Base-by-base conservation (phyloP, 2,797 vertebrate genomes). In the Serranus cabrilla region DNA sequence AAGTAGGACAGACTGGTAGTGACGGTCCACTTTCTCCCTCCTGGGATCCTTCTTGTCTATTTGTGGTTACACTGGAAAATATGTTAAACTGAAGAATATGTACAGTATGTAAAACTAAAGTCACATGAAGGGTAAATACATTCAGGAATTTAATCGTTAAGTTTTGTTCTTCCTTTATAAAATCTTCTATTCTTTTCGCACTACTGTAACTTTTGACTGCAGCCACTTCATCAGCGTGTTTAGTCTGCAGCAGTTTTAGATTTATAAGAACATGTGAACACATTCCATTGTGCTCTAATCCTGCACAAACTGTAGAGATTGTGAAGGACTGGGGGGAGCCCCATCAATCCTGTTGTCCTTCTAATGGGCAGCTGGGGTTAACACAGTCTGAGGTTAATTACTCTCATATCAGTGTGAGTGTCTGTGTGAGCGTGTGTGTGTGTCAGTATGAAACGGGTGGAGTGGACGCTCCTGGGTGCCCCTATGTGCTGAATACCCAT, bases 321-420 rank as follows among this genome's bases (percentile, higher is more conserved):
- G 85, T 77, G 65, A 90, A 94, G 89, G 94, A 94, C 93, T 87
- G 83, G 84, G 84, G 82, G 88, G 76, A 86, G 87, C 68, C 66
- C 91, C 95, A 95, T 96, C 93, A 94, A 96, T 96, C 95, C 91
- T 93, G 86, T 90, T 94, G 94, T 94, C 93, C 94, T 94, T 93
- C 93, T 94, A 94, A 95, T 93, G 94, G 93, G 93, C 93, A 94
- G 92, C 89, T 87, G 85, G 93, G 93, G 92, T 91, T 92, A 92
- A 91, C 91, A 83, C 91, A 94, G 94, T 92, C 95, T 90, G 94
- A 95, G 95, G 94, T 96, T 96, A 96, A 95, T 96, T 95, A 95
- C 95, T 95, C 92, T 93, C 93, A 94, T 93, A 93, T 94, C 91
- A 85, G 73, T 77, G 83, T 20, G 61, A 57, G 69, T 73, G 73